Percentiles rank a stretch among this genome's conserved stretches.
phyloP scores from a whole-genome alignment of 2,888 invertebrate species.

The Chrysolina americana region DNA sequence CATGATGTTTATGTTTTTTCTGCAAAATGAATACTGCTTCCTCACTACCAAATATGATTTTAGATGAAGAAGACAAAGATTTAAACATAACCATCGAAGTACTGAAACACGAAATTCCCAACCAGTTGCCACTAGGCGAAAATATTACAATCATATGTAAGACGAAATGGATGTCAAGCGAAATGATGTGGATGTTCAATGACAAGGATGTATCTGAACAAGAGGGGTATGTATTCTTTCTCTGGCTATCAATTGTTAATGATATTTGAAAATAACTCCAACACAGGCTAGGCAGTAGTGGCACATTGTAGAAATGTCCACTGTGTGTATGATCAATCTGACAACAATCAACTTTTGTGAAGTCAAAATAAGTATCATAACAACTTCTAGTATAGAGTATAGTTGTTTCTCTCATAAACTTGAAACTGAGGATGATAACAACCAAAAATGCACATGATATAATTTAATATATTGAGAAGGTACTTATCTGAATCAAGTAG shows the following conservation, averaged over 20 bases:
- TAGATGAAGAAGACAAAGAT: slow-evolving; percentile 62
- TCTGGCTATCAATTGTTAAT: slow-evolving; percentile 22
- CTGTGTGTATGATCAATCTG: too few relatives aligned
- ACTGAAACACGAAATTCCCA: slow-evolving; percentile 62
- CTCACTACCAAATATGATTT: slow-evolving; percentile 35
- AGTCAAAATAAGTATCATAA: too few relatives aligned
- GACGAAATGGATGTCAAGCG: slow-evolving; percentile 70
- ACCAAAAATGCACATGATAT: too few relatives aligned
- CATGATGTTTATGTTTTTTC: background rate
- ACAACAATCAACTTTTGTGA: too few relatives aligned
- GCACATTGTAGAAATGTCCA: too few relatives aligned
- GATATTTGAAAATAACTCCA: background rate
- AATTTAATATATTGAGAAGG: too few relatives aligned
- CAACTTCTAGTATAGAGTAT: too few relatives aligned
- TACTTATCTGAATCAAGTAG: too few relatives aligned
- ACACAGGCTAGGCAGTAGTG: too few relatives aligned
- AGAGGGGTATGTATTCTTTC: slow-evolving; percentile 67
- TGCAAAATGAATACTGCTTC: background rate
- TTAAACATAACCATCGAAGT: slow-evolving; percentile 66
- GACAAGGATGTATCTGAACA: slow-evolving; percentile 72
- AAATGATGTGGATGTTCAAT: slow-evolving; percentile 75
- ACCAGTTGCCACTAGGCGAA: slow-evolving; percentile 67
- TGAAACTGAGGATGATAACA: too few relatives aligned
- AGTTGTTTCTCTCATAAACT: too few relatives aligned
- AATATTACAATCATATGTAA: slow-evolving; percentile 73